These are phyloP conservation scores for Sorex fumeus DNA, from an alignment of 2,113 vertebrate species.

Conservation along the genomic window DNA sequence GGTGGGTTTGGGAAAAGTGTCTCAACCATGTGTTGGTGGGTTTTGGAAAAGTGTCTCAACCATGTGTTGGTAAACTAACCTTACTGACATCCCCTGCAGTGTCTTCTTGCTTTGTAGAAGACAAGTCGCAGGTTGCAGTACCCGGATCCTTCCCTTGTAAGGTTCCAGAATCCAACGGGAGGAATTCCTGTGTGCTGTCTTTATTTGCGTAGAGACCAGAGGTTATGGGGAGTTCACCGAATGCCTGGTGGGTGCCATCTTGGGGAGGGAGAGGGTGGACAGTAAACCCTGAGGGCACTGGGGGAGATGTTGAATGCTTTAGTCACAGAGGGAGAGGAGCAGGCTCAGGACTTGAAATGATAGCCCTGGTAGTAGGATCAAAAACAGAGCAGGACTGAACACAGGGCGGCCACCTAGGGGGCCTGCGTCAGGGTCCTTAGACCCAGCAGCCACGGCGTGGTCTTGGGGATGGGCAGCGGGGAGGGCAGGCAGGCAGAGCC, in stretches of 20 bases:
- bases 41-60: neutral
- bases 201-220: neutral
- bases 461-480: neutral
- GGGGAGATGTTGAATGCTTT: neutral
- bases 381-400: neutral
- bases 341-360: conserved; percentile 24
- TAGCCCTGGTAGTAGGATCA: neutral
- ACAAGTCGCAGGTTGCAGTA: neutral
- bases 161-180: neutral
- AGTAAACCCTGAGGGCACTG: neutral
- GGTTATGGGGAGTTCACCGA: neutral
- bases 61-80: neutral
- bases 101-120: neutral
- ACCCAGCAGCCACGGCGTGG: neutral
- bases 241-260: neutral
- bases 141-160: neutral
- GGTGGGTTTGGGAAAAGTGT: neutral
- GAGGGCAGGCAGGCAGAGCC: neutral
- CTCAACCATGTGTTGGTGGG: neutral
- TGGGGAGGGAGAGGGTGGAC: neutral
- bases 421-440: neutral
- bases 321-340: neutral
- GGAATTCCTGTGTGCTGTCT: neutral
- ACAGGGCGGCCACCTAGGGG: neutral
- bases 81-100: neutral